Evolutionary conservation across 2,797 vertebrate genomes (phyloP).

Genomic region (Moxostoma hubbsi): DNA sequence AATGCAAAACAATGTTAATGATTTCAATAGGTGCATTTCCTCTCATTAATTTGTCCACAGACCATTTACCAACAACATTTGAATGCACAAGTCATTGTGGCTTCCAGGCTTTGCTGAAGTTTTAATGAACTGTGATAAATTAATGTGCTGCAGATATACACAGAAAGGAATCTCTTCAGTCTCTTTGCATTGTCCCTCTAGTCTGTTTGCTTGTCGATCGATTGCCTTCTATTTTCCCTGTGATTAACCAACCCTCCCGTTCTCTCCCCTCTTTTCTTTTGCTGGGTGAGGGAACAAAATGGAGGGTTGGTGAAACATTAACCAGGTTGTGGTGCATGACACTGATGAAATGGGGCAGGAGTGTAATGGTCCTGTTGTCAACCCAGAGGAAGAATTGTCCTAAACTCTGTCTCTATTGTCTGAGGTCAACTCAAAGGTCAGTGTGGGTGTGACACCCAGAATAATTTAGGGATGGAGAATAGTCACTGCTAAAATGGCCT

Average conservation of each 20-base stretch:
- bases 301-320: slow-evolving; percentile 77
- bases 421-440: slow-evolving; percentile 74
- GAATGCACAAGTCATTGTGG: background rate
- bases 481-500: slow-evolving; percentile 50
- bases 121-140: slow-evolving; percentile 69
- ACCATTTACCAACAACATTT: slow-evolving; percentile 14
- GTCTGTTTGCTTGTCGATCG: slow-evolving; percentile 75
- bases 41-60: background rate
- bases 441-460: slow-evolving; percentile 60
- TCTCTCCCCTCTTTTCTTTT: slow-evolving; percentile 47
- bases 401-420: slow-evolving; percentile 68
- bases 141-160: slow-evolving; percentile 61
- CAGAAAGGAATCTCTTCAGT: slow-evolving; percentile 63
- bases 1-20: background rate
- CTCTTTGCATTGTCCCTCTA: slow-evolving; percentile 55
- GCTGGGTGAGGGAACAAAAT: slow-evolving; percentile 50
- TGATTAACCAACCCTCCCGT: slow-evolving; percentile 69
- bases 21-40: background rate
- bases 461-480: slow-evolving; percentile 56
- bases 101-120: slow-evolving; percentile 5
- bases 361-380: slow-evolving; percentile 73
- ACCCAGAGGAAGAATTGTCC: slow-evolving; percentile 73
- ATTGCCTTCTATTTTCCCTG: slow-evolving; percentile 72
- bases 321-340: slow-evolving; percentile 70
- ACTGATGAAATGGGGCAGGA: slow-evolving; percentile 74